These are phyloP conservation scores for Betta splendens DNA, from an alignment of 2,797 vertebrate genomes.

Conservation along the genomic window DNA sequence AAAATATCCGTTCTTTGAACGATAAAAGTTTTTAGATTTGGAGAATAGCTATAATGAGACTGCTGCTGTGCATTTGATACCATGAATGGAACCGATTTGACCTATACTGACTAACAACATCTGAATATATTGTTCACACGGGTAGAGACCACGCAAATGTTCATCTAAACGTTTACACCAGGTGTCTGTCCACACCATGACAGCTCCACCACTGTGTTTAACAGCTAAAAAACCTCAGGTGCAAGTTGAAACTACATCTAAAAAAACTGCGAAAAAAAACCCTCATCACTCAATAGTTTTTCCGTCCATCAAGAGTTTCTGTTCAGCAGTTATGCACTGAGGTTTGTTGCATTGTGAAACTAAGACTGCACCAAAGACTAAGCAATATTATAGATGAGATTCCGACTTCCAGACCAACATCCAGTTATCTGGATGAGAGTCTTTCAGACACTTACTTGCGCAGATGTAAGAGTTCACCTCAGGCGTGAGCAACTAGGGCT, in stretches of 20 bases:
- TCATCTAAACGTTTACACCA: neutral
- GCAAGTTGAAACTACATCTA: slow-evolving; percentile 27
- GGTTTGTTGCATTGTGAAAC: neutral
- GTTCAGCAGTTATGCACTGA: neutral
- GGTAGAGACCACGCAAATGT: neutral
- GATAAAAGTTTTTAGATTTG: neutral
- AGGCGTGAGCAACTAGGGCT: too few species aligned
- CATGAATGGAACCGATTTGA: neutral
- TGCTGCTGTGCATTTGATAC: neutral
- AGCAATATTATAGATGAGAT: neutral
- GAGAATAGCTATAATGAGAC: neutral
- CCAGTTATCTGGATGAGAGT: too few species aligned
- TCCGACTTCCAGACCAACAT: neutral
- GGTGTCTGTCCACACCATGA: slow-evolving; percentile 1
- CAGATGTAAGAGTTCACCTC: neutral
- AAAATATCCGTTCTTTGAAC: slow-evolving; percentile 1
- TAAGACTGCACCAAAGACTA: neutral
- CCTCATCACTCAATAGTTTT: slow-evolving; percentile 14
- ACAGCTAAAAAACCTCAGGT: slow-evolving; percentile 19
- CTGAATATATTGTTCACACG: neutral
- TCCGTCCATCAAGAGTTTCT: slow-evolving; percentile 3
- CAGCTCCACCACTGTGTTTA: slow-evolving; percentile 10
- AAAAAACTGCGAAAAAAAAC: slow-evolving; percentile 16
- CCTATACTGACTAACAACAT: neutral
- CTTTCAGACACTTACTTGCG: neutral